Percentiles rank a stretch among this genome's conserved stretches.
Conservation (phyloP, 2,113 vertebrate genomes). For the Callipepla squamata region DNA sequence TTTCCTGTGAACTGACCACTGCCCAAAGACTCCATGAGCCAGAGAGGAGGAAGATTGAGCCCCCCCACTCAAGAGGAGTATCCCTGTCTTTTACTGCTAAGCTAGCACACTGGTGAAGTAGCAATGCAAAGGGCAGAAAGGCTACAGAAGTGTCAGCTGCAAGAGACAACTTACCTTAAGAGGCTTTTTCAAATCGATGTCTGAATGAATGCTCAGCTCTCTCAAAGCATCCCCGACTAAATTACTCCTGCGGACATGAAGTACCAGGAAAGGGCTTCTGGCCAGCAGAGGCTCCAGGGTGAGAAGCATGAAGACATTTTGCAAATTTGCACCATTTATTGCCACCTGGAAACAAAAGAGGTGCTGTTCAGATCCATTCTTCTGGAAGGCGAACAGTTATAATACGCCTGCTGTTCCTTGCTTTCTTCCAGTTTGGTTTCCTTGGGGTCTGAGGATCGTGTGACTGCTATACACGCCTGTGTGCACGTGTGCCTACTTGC, state of each 20-base stretch:
- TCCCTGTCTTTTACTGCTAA: not conserved
- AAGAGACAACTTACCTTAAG: constrained; percentile 85
- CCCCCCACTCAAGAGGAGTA: not conserved
- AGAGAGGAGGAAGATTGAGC: not conserved
- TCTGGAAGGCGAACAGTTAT: not conserved
- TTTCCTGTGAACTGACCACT: not conserved
- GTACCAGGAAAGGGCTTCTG: constrained; percentile 93
- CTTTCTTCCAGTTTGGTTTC: not conserved
- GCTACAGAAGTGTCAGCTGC: not conserved
- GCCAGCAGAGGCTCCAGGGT: constrained; percentile 94
- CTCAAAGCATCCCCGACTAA: constrained; percentile 94
- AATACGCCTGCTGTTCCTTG: not conserved
- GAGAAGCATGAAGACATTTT: constrained; percentile 97
- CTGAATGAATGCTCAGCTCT: constrained; percentile 95
- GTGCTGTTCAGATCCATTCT: not conserved
- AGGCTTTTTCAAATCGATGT: constrained; percentile 96
- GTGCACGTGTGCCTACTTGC: not conserved
- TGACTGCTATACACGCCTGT: not conserved
- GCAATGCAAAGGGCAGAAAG: not conserved
- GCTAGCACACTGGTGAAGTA: not conserved
- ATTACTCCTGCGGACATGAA: constrained; percentile 92
- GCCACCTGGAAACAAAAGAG: constrained; percentile 84
- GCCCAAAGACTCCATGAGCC: not conserved
- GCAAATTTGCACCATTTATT: constrained; percentile 93
- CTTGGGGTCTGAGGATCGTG: not conserved